Conservation (phyloP, 2,113 vertebrate genomes). For the Tachysurus fulvidraco region DNA sequence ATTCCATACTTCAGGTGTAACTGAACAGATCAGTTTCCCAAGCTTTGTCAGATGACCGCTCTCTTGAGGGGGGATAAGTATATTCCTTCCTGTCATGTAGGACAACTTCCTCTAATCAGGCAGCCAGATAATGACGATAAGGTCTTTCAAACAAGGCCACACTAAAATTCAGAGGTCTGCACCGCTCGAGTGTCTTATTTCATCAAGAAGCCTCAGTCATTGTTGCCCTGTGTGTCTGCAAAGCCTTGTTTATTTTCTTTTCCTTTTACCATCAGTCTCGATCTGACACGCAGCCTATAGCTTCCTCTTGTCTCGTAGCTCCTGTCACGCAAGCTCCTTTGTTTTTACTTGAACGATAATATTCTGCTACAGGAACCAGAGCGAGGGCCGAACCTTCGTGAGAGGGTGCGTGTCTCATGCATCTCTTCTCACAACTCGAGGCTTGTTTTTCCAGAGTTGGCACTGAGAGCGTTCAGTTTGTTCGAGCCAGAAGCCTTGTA, state of each 20-base stretch:
- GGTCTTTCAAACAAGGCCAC: slow-evolving; percentile 33
- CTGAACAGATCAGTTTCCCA: background rate
- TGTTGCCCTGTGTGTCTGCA: slow-evolving; percentile 3
- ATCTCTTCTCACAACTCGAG: background rate
- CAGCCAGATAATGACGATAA: slow-evolving; percentile 22
- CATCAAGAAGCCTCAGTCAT: background rate
- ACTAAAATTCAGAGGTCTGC: background rate
- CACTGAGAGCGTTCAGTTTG: slow-evolving; percentile 8
- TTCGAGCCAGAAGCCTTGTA: slow-evolving; percentile 28
- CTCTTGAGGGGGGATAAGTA: slow-evolving; percentile 22
- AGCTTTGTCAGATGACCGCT: slow-evolving; percentile 20
- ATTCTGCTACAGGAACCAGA: background rate
- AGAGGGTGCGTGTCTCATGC: background rate
- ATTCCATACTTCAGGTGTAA: background rate
- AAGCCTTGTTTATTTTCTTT: slow-evolving; percentile 29
- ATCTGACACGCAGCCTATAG: slow-evolving; percentile 41
- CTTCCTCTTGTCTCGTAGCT: slow-evolving; percentile 39
- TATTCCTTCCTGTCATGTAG: slow-evolving; percentile 35
- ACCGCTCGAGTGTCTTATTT: background rate
- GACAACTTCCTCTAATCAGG: slow-evolving; percentile 43
- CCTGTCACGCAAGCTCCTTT: slow-evolving; percentile 49
- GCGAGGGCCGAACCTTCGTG: background rate
- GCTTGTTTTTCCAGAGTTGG: slow-evolving; percentile 44
- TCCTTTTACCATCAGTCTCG: slow-evolving; percentile 30
- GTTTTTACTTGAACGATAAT: slow-evolving; percentile 43